Base-by-base conservation (phyloP, 2,888 invertebrate genomes). In the Caenorhabditis macrosperma region DNA sequence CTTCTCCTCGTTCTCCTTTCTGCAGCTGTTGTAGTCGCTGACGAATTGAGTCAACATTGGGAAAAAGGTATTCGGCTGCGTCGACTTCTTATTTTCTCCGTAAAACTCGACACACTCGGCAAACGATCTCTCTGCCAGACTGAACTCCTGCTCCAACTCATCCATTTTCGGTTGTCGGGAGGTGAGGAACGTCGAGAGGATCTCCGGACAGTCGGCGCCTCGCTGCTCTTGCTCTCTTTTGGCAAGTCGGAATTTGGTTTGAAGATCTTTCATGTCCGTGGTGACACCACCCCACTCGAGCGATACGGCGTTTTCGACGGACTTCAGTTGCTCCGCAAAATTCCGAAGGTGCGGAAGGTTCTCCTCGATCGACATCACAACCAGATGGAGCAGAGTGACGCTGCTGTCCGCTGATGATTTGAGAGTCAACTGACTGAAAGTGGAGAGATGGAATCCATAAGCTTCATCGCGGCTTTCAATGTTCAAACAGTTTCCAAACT, bases 401-500 rank as follows among this genome's bases (percentile, higher is more conserved):
- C 95, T 93, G 92, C 97, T 96, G 91, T 99, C 98, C 15, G 81
- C 74, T 6, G 95, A 91, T 6, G 97, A 95, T 92, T 98, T 99
- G 0, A 97, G 96, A 90, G 98, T 98, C 91, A 95, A 93, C 86
- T 93, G 92, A 90, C 96, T 95, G 90, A 99, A 74, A 20, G 85
- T 86, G n/a, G 88, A 81, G 79, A 99, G 92, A 91, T 97, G 97
- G 91, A 99, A 99, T 5, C 99, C 99, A 91, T 99, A 99, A 0
- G 96, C 98, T n/a, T 85, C 84, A 0, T 97, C 97, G 0, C 98
- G 97, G 35, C 98, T 93, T 91, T 96, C 96, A 89, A 95, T 95
- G 91, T 99, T 99, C 92, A 99, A 93, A 92, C 99, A 99, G 92
- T 99, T 99, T 20, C 99, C 99, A 91, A 98, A 97, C 1, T 98